Base-by-base conservation (phyloP, 2,888 invertebrate species). In the Erpobdella octoculata region DNA sequence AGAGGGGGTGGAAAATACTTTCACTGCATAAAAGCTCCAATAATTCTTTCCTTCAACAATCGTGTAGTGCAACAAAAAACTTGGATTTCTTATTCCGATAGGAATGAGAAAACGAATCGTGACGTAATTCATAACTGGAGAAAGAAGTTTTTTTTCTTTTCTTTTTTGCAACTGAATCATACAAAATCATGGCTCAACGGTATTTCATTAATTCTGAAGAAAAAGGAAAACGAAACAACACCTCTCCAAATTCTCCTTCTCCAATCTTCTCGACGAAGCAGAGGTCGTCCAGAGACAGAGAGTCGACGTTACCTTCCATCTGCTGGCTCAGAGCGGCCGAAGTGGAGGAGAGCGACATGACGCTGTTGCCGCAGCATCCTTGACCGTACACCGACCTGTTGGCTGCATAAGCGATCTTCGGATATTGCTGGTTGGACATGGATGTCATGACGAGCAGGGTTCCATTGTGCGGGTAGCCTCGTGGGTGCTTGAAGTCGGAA, bases 171-270 rank as follows among this genome's bases (percentile, higher is more conserved):
- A n/a, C n/a, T n/a, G n/a, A n/a, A n/a, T n/a, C n/a, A n/a, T n/a
- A n/a, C n/a, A n/a, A n/a, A n/a, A n/a, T n/a, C n/a, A n/a, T n/a
- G n/a, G n/a, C n/a, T n/a, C n/a, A n/a, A n/a, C n/a, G n/a, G n/a
- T n/a, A n/a, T n/a, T n/a, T n/a, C n/a, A n/a, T n/a, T n/a, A n/a
- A n/a, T n/a, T n/a, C n/a, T n/a, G n/a, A n/a, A n/a, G n/a, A n/a
- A n/a, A n/a, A n/a, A n/a, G n/a, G n/a, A n/a, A n/a, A n/a, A n/a
- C n/a, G n/a, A n/a, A n/a, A n/a, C n/a, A n/a, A n/a, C n/a, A 92
- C 92, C 83, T 91, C 91, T 83, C 92, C 92, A 82, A 91, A 92
- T 73, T 90, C 89, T 74, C 92, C 92, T 82, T 91, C 92, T 31
- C 91, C 91, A 61, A 93, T 86, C 81, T 91, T 91, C 73, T 91